These are phyloP conservation scores for Eumaeus atala DNA, from an alignment of 1,140 invertebrate species.

Conservation along the genomic window DNA sequence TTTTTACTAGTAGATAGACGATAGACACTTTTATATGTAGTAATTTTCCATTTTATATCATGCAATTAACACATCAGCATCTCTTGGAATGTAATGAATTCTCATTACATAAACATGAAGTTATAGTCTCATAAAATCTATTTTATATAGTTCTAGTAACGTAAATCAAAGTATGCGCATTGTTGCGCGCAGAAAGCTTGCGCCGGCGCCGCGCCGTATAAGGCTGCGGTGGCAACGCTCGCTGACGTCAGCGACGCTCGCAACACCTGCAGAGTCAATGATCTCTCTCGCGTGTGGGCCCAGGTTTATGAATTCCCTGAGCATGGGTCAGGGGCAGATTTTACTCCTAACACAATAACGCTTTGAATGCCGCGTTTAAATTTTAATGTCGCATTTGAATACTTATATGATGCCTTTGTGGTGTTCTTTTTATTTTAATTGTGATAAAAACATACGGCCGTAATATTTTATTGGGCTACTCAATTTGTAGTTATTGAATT, in stretches of 20 bases:
- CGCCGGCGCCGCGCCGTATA: conserved; percentile 32
- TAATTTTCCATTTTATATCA: too few relatives aligned
- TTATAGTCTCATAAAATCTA: conserved; percentile 27
- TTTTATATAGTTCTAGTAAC: conserved; percentile 29
- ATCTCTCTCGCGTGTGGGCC: conserved; percentile 37
- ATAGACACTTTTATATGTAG: too few relatives aligned
- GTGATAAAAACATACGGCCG: background rate
- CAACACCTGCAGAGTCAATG: conserved; percentile 47
- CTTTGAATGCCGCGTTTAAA: background rate
- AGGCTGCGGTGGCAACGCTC: conserved; percentile 26
- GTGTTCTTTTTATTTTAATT: background rate
- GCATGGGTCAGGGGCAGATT: conserved; percentile 18
- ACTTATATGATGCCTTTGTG: background rate
- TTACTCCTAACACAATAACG: conserved; percentile 1
- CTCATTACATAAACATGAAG: conserved; percentile 24
- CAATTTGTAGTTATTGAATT: too few relatives aligned
- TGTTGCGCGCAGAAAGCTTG: conserved; percentile 29
- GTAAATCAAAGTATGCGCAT: conserved; percentile 41
- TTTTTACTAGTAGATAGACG: too few relatives aligned
- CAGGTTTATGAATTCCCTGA: conserved; percentile 20
- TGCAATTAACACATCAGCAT: background rate
- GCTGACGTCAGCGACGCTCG: conserved; percentile 38
- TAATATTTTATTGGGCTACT: too few relatives aligned
- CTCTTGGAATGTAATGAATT: conserved; percentile 15
- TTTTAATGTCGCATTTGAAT: conserved; percentile 7